Percentiles rank a stretch among this genome's conserved stretches.
Conservation (phyloP, 2,113 vertebrate species). For the Platysternon megacephalum region DNA sequence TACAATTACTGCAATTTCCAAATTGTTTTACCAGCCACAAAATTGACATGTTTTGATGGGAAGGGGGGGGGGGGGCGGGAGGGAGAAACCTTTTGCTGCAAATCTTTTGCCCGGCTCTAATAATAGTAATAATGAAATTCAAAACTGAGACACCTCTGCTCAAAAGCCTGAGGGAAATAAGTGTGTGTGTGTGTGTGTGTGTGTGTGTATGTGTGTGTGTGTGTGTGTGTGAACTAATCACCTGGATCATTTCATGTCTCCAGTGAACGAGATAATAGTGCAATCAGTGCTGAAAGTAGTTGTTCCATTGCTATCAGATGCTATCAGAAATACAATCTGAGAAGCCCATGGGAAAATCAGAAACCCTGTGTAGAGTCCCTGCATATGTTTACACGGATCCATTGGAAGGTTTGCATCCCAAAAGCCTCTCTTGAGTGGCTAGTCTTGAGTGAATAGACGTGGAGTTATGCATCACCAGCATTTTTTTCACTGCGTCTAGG, state of each 20-base stretch:
- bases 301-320: background rate
- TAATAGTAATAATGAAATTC: background rate
- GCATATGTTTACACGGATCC: background rate
- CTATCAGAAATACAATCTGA: background rate
- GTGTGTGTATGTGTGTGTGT: background rate
- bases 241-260: background rate
- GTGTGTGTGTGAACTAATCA: slow-evolving; percentile 26
- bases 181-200: too few relatives aligned
- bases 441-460: background rate
- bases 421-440: background rate
- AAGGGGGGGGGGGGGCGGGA: background rate
- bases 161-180: background rate
- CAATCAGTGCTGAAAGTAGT: slow-evolving; percentile 45
- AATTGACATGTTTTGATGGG: background rate
- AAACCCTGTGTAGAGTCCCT: background rate
- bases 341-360: background rate
- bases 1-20: background rate
- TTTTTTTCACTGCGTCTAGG: background rate
- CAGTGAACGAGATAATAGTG: slow-evolving; percentile 29
- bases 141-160: accelerated
- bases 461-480: background rate
- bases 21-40: background rate
- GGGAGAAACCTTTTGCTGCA: background rate
- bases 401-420: background rate
- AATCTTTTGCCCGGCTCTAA: background rate